phyloP scores from a whole-genome alignment of 1,140 invertebrate genomes.

The Wiebesia pumilae region DNA sequence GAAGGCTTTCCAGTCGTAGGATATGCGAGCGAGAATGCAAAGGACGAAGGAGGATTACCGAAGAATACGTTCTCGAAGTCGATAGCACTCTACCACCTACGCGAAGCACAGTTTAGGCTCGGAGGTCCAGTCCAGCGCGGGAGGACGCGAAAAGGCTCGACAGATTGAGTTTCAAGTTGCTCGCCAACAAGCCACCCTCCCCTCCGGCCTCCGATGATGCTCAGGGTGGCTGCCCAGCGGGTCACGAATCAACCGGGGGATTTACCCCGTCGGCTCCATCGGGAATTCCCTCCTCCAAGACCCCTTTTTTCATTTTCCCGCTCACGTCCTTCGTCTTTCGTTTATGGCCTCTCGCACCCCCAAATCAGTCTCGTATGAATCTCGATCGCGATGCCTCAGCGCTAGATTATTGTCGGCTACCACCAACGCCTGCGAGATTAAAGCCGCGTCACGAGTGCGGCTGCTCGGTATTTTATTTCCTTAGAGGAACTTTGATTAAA shows the following conservation, averaged over 20 bases:
- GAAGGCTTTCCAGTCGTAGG: not conserved
- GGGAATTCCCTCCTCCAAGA: not conserved
- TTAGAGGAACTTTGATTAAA: not conserved
- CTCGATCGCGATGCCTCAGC: not conserved
- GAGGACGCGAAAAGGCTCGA: conserved; percentile 45
- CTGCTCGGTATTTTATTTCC: too few relatives aligned
- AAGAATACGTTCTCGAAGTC: conserved; percentile 25
- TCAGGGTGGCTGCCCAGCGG: too few relatives aligned
- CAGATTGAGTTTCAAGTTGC: conserved; percentile 68
- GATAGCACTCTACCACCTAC: conserved; percentile 16
- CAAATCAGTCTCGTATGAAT: conserved; percentile 15
- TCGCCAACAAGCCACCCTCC: conserved; percentile 59
- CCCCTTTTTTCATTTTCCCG: conserved; percentile 26
- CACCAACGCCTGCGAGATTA: not conserved
- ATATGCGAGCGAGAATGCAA: not conserved
- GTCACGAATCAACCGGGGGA: not conserved
- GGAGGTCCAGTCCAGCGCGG: not conserved
- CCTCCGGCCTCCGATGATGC: not conserved
- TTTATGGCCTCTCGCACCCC: not conserved
- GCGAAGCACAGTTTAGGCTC: not conserved
- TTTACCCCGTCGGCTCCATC: not conserved
- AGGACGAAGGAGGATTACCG: not conserved
- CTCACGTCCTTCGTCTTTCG: not conserved
- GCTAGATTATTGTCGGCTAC: not conserved
- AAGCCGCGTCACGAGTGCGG: not conserved